phyloP scores from a whole-genome alignment of 2,888 invertebrate genomes.

The Serrognathus titanus region DNA sequence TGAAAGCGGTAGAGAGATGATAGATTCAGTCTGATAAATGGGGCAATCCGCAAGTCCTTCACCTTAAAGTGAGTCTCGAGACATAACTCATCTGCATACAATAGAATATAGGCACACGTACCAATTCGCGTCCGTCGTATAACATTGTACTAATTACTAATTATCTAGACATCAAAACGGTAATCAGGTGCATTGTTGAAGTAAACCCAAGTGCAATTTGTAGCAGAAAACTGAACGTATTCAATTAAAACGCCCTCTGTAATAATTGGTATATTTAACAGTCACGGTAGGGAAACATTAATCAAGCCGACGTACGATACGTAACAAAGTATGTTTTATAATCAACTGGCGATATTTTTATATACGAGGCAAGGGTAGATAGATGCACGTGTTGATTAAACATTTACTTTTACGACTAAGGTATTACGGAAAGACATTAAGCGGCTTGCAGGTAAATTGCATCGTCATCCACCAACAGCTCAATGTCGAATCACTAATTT shows the following conservation, averaged over 20 bases:
- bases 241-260: slow-evolving; percentile 22
- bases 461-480: too few relatives aligned
- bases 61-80: slow-evolving; percentile 11
- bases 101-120: slow-evolving; percentile 22
- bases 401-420: too few relatives aligned
- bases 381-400: too few relatives aligned
- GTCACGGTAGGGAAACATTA: slow-evolving; percentile 15
- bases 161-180: slow-evolving; percentile 28
- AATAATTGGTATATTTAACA: slow-evolving; percentile 22
- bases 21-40: slow-evolving; percentile 20
- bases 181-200: slow-evolving; percentile 27
- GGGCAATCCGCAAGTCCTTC: slow-evolving; percentile 18
- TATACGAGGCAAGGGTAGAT: too few relatives aligned
- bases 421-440: too few relatives aligned
- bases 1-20: slow-evolving; percentile 18
- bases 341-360: too few relatives aligned
- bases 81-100: slow-evolving; percentile 28
- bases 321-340: too few relatives aligned
- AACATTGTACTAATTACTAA: slow-evolving; percentile 31
- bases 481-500: too few relatives aligned
- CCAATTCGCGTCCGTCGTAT: slow-evolving; percentile 24
- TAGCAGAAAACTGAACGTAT: slow-evolving; percentile 18
- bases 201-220: slow-evolving; percentile 16
- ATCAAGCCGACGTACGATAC: neutral
- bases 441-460: too few relatives aligned